Evolutionary conservation across 1,140 invertebrate genomes (phyloP), one percentile per base, ranked within the genome.

Genomic region (Pogonomyrmex barbatus): DNA sequence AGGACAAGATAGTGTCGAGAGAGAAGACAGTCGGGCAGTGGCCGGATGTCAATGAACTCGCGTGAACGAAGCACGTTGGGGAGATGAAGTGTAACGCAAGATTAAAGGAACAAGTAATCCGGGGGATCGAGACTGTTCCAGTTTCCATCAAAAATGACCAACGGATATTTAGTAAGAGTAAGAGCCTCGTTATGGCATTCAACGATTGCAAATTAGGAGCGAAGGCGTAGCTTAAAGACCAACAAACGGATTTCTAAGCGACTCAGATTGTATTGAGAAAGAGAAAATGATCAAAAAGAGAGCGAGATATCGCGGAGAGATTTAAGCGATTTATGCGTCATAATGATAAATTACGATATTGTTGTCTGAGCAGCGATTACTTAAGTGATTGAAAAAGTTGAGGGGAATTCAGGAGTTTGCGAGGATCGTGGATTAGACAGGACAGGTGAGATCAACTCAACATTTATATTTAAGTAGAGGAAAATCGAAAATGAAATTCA

Each of bases 1-100:
- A 42, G 3, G 17, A 47, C 52, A 67, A 47, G 39, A 70, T 24
- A 45, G 39, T 36, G 79, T 50, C 54, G 68, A 50, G 68, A 75
- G 54, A 47, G 33, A 62, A 60, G 68, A 83, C 68, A 75, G 39
- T 54, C 67, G 67, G 79, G 79, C 79, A 82, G 79, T 83, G 79
- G 68, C 68, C 79, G 68, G 79, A 82, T 82, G 79, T 83, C 79
- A 83, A 73, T 83, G 79, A 83, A 83, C 79, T 71, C 67, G 67
- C 67, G 79, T 70, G 78, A 83, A 39, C 52, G 67, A 73, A 58
- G 54, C 17, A 60, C 30, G 4, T 82, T 17, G 30, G 30, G 12
- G 30, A 73, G 79, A 82, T 73, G 42, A 30, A 36, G 42, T 58
- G 52, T 75, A 42, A 47, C 33, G 54, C 33, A 24, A 58, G 42